Percentiles rank a stretch among this genome's conserved stretches.
phyloP scores from a whole-genome alignment of 2,888 invertebrate species.

The Drosophila maculinotata region DNA sequence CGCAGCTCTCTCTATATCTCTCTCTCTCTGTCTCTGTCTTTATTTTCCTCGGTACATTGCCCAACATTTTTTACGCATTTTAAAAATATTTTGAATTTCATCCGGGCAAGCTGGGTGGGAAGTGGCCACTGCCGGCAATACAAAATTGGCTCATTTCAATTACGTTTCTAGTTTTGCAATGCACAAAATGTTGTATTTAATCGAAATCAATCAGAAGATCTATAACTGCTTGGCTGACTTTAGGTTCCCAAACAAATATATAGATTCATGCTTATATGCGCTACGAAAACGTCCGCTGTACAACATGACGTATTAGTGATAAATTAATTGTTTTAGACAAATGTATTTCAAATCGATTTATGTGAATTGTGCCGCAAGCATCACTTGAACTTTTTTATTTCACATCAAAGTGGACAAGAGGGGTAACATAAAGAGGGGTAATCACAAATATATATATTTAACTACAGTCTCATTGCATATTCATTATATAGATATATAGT shows the following conservation, averaged over 20 bases:
- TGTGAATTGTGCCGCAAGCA: slow-evolving; percentile 40
- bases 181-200: slow-evolving; percentile 24
- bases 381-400: slow-evolving; percentile 30
- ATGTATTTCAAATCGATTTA: slow-evolving; percentile 67
- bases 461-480: too few species aligned
- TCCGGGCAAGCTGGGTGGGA: slow-evolving; percentile 15
- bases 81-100: slow-evolving; percentile 27
- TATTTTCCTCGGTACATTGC: too few species aligned
- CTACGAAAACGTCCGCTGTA: slow-evolving; percentile 21
- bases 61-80: slow-evolving; percentile 48
- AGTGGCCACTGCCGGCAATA: slow-evolving; percentile 11
- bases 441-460: too few species aligned
- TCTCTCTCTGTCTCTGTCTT: not conserved
- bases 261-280: slow-evolving; percentile 25
- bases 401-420: not conserved
- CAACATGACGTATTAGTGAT: slow-evolving; percentile 65
- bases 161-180: slow-evolving; percentile 36
- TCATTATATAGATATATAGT: too few species aligned
- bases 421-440: not conserved
- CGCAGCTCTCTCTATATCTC: slow-evolving; percentile 3
- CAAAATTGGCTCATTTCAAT: slow-evolving; percentile 43
- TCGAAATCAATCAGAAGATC: slow-evolving; percentile 52
- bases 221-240: slow-evolving; percentile 45
- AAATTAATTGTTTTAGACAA: slow-evolving; percentile 55
- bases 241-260: slow-evolving; percentile 23